These are phyloP conservation scores for Ailuropoda melanoleuca DNA, from an alignment of 2,113 vertebrate species.

Conservation along the genomic window DNA sequence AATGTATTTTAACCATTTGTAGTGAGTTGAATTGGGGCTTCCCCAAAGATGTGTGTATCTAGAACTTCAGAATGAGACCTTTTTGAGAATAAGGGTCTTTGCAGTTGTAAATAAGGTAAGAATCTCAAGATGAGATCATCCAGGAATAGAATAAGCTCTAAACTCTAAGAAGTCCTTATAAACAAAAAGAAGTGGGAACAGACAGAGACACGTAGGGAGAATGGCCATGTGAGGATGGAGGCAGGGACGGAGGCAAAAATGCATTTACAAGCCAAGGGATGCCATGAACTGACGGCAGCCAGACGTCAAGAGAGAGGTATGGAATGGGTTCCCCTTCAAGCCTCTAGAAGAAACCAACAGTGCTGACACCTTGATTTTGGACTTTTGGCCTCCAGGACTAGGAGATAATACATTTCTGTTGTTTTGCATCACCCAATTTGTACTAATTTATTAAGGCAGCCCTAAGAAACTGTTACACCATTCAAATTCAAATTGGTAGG, in stretches of 20 bases:
- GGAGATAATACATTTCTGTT: not conserved
- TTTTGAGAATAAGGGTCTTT: not conserved
- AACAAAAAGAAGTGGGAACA: not conserved
- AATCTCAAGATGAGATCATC: not conserved
- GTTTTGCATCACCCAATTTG: not conserved
- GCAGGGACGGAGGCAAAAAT: not conserved
- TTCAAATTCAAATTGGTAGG: not conserved
- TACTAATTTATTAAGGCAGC: not conserved
- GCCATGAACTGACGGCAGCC: not conserved
- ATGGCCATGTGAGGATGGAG: not conserved
- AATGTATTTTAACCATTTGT: not conserved
- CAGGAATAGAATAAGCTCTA: not conserved
- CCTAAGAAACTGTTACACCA: not conserved
- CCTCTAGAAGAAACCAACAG: not conserved
- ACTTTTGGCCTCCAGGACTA: not conserved
- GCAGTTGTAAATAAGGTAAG: not conserved
- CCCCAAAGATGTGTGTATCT: not conserved
- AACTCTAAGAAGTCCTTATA: not conserved
- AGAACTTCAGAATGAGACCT: not conserved
- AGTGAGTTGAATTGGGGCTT: not conserved
- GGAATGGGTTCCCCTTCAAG: not conserved
- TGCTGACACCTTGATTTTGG: not conserved
- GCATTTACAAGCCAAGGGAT: not conserved
- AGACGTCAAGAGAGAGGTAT: not conserved
- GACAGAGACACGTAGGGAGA: not conserved